phyloP scores from a whole-genome alignment of 2,888 invertebrate genomes.

The Gastracanthus pulcherrimus region DNA sequence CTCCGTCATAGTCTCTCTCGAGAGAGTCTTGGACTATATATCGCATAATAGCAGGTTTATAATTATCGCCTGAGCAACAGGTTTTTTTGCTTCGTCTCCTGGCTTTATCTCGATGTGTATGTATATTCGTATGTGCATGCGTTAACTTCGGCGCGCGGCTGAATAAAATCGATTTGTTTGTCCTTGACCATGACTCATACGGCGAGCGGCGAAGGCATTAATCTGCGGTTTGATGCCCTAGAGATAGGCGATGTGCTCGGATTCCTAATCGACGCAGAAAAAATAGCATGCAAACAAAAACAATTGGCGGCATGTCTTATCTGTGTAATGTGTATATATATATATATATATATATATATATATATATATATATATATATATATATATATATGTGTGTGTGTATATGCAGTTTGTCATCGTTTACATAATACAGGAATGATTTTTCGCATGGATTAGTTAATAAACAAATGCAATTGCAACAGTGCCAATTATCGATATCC shows the following conservation, averaged over 20 bases:
- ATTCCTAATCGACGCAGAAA: background rate
- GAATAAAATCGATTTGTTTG: conserved; percentile 22
- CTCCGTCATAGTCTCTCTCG: background rate
- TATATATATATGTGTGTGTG: no score
- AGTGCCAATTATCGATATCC: conserved; percentile 36
- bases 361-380: no score
- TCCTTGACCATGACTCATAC: conserved; percentile 41
- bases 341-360: no score
- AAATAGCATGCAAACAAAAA: conserved; percentile 23
- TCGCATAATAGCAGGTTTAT: background rate
- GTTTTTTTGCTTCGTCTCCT: conserved; percentile 9
- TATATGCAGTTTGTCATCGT: no score
- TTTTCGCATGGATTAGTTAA: background rate
- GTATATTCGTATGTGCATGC: background rate
- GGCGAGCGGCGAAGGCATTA: background rate
- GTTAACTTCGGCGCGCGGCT: background rate
- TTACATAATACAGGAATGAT: conserved; percentile 17
- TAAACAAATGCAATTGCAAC: background rate
- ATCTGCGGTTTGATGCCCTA: conserved; percentile 45
- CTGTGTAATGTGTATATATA: no score
- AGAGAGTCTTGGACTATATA: conserved; percentile 1
- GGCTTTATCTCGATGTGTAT: background rate
- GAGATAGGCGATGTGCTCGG: background rate
- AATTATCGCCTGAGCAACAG: conserved; percentile 21
- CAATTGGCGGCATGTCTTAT: no score